Evolutionary conservation across 2,888 invertebrate species (phyloP), one percentile per base, ranked within the genome.

Genomic region (Biston stratarius): DNA sequence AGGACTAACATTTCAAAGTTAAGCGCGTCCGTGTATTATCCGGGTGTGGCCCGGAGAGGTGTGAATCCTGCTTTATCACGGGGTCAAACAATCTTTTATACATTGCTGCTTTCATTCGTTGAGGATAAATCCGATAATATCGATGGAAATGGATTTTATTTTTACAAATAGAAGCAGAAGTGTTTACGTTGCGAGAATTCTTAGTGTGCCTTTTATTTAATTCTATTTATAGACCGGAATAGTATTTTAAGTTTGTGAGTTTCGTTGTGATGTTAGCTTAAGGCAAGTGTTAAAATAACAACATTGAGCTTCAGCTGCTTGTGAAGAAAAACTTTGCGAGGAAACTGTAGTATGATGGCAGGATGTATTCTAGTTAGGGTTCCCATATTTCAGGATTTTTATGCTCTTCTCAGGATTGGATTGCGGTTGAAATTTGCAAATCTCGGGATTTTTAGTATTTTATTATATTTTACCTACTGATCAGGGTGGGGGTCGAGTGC

Each of bases 61-160:
- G 55, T 42, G 15, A 42, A 55, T 8, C 55, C 7, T 11, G 8
- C 6, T 10, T 61, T 66, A 66, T 57, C 57, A 51, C n/a, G 9
- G 51, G 56, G 44, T 57, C 64, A 61, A 56, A 57, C 66, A 52
- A 61, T 61, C 52, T 66, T 65, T 66, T 58, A 57, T 42, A 57
- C 52, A 61, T 61, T 61, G 57, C 52, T 40, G 61, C 44, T 49
- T 51, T 61, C 61, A 42, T 61, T 57, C 34, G 42, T 40, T 8
- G 47, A 9, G 24, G 55, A 45, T 57, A 57, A 66, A 47, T 40
- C 64, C 34, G 34, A 38, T 42, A 48, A 53, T 61, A 51, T 49
- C 40, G 24, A 40, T 53, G 33, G 11, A 62, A 64, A 59, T 53
- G 40, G 64, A 36, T 59, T 64, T 55, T 36, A 24, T 55, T 12